These are phyloP conservation scores for Drosophila lini DNA, from an alignment of 1,140 invertebrate genomes.

Conservation along the genomic window DNA sequence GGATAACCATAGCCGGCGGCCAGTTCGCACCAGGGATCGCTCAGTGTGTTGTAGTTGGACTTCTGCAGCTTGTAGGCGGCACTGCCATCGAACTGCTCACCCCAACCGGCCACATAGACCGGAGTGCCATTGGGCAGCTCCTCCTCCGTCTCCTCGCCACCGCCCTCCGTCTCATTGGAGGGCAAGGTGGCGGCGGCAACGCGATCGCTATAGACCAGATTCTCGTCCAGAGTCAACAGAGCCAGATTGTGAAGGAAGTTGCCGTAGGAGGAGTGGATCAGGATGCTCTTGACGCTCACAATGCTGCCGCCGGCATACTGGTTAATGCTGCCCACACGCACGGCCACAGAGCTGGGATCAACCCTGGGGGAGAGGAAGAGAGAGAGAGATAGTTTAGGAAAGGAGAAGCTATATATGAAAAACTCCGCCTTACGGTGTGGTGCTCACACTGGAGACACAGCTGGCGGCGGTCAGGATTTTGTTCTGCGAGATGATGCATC, in stretches of 20 bases:
- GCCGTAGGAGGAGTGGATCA: constrained; percentile 84
- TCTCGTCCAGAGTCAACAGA: constrained; percentile 78
- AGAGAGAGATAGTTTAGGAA: not conserved
- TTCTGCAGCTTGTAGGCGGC: constrained; percentile 69
- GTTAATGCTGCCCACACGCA: constrained; percentile 76
- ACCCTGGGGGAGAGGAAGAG: constrained; percentile 32
- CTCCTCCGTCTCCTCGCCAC: constrained; percentile 5
- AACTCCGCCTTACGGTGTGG: constrained; percentile 52
- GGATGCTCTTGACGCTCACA: constrained; percentile 34
- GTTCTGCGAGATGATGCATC: constrained; percentile 35
- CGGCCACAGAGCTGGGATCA: constrained; percentile 15
- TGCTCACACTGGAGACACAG: constrained; percentile 57
- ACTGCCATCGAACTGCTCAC: constrained; percentile 51
- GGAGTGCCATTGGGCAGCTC: constrained; percentile 57
- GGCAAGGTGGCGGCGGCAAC: constrained; percentile 75
- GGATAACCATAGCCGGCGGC: constrained; percentile 70
- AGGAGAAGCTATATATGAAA: too few relatives aligned
- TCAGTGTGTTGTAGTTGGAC: constrained; percentile 54
- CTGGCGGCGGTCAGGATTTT: constrained; percentile 65
- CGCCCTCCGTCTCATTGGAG: constrained; percentile 9
- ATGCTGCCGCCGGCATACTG: constrained; percentile 72
- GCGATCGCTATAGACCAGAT: constrained; percentile 67
- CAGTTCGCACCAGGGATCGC: constrained; percentile 55
- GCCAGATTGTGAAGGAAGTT: constrained; percentile 85
- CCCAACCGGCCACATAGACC: constrained; percentile 71